Conservation (phyloP, 2,888 invertebrate species). For the Drosophila dives region DNA sequence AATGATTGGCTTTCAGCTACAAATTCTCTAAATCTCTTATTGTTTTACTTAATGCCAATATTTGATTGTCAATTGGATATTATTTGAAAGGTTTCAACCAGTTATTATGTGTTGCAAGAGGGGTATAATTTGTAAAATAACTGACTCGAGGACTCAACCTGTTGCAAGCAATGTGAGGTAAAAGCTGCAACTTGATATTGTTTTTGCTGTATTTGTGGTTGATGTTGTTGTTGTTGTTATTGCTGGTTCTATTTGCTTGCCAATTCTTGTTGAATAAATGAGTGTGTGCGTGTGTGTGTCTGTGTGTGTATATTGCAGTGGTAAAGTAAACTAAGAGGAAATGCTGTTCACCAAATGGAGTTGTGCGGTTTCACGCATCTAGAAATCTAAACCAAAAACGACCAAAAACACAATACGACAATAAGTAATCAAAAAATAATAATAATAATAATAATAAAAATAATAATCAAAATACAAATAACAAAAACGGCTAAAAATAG, state of each 20-base stretch:
- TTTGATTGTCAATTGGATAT: conserved; percentile 9
- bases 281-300: conserved; percentile 20
- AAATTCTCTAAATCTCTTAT: background rate
- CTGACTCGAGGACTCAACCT: background rate
- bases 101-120: conserved; percentile 3
- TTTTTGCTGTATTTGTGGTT: conserved; percentile 7
- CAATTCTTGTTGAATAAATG: conserved; percentile 17
- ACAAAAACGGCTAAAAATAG: conserved; percentile 18
- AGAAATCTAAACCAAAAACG: conserved; percentile 60
- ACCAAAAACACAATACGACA: conserved; percentile 38
- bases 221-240: conserved; percentile 15
- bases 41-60: conserved; percentile 4
- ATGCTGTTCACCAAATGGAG: conserved; percentile 55
- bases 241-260: conserved; percentile 4
- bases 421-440: conserved; percentile 26
- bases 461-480: conserved; percentile 8
- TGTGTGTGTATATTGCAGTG: conserved; percentile 40
- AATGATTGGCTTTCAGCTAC: too few species aligned
- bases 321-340: conserved; percentile 33
- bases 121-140: conserved; percentile 26
- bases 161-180: conserved; percentile 5
- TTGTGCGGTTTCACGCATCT: conserved; percentile 32
- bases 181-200: conserved; percentile 10
- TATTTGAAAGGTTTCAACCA: conserved; percentile 1
- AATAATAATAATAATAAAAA: background rate